Evolutionary conservation across 2,888 invertebrate genomes (phyloP).

Genomic region (Xylota segnis): DNA sequence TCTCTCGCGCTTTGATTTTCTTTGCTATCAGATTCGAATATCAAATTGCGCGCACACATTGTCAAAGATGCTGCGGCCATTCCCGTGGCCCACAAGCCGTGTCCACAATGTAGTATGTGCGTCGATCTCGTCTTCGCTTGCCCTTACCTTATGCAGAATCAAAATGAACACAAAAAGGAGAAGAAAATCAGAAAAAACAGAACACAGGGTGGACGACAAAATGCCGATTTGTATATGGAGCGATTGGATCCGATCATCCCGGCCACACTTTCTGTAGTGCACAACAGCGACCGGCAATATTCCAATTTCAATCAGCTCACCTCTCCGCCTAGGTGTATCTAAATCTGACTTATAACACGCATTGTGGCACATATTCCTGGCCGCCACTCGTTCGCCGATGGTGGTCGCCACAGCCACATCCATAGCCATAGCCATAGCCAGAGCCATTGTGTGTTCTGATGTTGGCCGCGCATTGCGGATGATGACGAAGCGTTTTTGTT

Average conservation of each 20-base stretch:
- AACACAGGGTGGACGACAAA: conserved; percentile 66
- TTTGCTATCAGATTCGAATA: conserved; percentile 79
- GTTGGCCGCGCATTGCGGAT: conserved; percentile 64
- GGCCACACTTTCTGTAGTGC: conserved; percentile 67
- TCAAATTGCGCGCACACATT: conserved; percentile 78
- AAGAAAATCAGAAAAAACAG: conserved; percentile 23
- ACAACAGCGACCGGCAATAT: conserved; percentile 68
- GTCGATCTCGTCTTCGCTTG: conserved; percentile 31
- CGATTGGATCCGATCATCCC: conserved; percentile 74
- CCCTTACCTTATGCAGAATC: conserved; percentile 74
- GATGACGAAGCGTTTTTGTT: conserved; percentile 59
- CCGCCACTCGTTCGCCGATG: conserved; percentile 58
- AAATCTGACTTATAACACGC: conserved; percentile 77
- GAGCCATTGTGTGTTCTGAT: conserved; percentile 69
- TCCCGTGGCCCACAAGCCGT: conserved; percentile 42
- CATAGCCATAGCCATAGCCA: conserved; percentile 33
- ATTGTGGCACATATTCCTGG: conserved; percentile 74
- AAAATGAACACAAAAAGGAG: conserved; percentile 28
- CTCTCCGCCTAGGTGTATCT: conserved; percentile 75
- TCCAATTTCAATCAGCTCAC: conserved; percentile 77
- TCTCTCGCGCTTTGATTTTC: conserved; percentile 77
- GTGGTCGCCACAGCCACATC: conserved; percentile 65
- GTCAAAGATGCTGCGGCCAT: conserved; percentile 64
- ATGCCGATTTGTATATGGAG: conserved; percentile 76
- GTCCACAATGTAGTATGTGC: conserved; percentile 44